Evolutionary conservation across 1,140 invertebrate species (phyloP).

Genomic region (Drosophila bocki): DNA sequence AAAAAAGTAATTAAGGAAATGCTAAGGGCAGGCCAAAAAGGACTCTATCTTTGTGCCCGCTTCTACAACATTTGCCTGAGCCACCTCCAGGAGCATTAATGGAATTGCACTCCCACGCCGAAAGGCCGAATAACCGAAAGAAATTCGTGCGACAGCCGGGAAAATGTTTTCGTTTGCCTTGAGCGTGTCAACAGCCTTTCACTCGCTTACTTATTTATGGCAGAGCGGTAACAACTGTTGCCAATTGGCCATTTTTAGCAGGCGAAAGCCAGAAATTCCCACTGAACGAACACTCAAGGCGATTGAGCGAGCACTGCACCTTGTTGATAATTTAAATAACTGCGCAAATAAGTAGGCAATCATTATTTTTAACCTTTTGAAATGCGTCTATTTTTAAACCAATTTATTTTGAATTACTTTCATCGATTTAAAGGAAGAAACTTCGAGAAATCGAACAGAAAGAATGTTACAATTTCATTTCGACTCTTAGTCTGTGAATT

Average conservation of each 20-base stretch:
- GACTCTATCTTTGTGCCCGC: slow-evolving; percentile 4
- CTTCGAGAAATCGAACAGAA: neutral
- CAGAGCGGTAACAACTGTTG: slow-evolving; percentile 23
- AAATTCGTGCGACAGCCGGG: slow-evolving; percentile 8
- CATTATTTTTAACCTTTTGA: slow-evolving; percentile 1
- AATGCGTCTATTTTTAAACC: neutral
- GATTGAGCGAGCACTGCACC: neutral
- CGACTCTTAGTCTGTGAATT: neutral
- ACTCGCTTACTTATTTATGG: slow-evolving; percentile 34
- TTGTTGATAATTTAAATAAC: slow-evolving; percentile 1
- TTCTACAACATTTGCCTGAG: slow-evolving; percentile 7
- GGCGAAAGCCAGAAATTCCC: neutral
- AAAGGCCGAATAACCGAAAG: neutral
- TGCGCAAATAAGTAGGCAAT: slow-evolving; percentile 30
- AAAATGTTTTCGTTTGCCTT: slow-evolving; percentile 19
- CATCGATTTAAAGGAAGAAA: neutral
- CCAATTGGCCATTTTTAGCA: slow-evolving; percentile 6
- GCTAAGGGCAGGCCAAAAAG: slow-evolving; percentile 24
- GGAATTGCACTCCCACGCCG: slow-evolving; percentile 35
- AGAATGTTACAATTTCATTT: too few relatives aligned
- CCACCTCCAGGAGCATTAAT: slow-evolving; percentile 21
- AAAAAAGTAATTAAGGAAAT: slow-evolving; percentile 47
- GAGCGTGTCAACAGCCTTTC: slow-evolving; percentile 14
- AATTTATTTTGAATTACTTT: neutral
- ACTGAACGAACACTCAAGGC: neutral